Percentiles rank a stretch among this genome's conserved stretches.
Conservation (phyloP, 2,888 invertebrate species). For the Metacarcinus magister region DNA sequence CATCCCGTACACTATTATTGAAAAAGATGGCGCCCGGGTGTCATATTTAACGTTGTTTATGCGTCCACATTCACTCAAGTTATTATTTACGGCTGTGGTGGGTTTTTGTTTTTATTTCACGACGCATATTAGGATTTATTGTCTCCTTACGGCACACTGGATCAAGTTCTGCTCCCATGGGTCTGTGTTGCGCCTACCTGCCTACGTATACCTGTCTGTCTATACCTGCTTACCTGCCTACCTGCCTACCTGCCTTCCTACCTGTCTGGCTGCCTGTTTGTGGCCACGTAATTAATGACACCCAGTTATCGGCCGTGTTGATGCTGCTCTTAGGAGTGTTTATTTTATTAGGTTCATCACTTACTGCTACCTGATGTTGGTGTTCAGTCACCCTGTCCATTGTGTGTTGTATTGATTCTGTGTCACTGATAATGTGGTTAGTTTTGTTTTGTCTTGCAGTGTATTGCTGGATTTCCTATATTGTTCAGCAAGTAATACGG, state of each 20-base stretch:
- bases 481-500: not conserved
- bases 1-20: not conserved
- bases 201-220: not conserved
- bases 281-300: not conserved
- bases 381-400: not conserved
- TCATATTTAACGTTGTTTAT: constrained; percentile 9
- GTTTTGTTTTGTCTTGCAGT: not conserved
- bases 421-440: not conserved
- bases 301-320: not conserved
- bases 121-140: constrained; percentile 19
- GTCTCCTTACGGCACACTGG: not conserved
- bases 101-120: not conserved
- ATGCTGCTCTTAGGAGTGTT: not conserved
- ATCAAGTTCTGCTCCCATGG: not conserved
- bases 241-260: not conserved
- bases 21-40: not conserved
- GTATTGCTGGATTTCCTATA: not conserved
- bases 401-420: not conserved
- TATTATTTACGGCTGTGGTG: not conserved
- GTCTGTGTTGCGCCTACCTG: not conserved
- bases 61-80: not conserved
- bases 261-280: not conserved
- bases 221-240: not conserved
- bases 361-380: not conserved
- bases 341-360: not conserved